Evolutionary conservation across 2,888 invertebrate genomes (phyloP).

Genomic region (Chrysomela aeneicollis): DNA sequence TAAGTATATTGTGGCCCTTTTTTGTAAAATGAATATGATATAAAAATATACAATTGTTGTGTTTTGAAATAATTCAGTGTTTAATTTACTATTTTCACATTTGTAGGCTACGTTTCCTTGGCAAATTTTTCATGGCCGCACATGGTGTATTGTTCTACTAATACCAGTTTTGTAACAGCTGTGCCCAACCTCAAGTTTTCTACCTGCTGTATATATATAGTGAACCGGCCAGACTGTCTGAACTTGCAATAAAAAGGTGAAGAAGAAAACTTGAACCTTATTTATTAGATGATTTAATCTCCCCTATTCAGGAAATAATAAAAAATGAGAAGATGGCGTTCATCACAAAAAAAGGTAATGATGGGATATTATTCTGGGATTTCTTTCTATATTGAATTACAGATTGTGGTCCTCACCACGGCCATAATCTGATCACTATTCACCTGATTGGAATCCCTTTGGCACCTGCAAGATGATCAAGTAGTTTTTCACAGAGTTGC

Average conservation of each 20-base stretch:
- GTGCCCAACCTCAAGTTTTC: not conserved
- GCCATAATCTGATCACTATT: no score
- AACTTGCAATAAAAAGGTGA: conserved; percentile 24
- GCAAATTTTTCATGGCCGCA: not conserved
- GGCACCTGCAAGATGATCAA: no score
- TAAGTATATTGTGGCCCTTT: no score
- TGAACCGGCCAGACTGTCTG: conserved; percentile 18
- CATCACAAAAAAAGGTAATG: not conserved
- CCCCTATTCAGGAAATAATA: conserved; percentile 29
- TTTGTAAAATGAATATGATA: no score
- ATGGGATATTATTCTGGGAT: not conserved
- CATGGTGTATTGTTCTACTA: conserved; percentile 2
- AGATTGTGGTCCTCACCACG: no score
- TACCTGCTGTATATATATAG: not conserved
- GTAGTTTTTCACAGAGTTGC: no score
- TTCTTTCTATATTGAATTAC: not conserved
- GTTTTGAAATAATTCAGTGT: no score
- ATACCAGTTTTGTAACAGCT: conserved; percentile 7
- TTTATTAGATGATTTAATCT: conserved; percentile 39
- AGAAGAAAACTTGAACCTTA: conserved; percentile 34
- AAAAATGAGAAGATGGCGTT: conserved; percentile 10
- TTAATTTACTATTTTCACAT: no score
- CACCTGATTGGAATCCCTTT: no score
- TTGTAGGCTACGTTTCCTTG: not conserved
- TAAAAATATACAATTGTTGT: no score